Evolutionary conservation across 2,888 invertebrate genomes (phyloP).

Genomic region (Drosophila kanekoi): DNA sequence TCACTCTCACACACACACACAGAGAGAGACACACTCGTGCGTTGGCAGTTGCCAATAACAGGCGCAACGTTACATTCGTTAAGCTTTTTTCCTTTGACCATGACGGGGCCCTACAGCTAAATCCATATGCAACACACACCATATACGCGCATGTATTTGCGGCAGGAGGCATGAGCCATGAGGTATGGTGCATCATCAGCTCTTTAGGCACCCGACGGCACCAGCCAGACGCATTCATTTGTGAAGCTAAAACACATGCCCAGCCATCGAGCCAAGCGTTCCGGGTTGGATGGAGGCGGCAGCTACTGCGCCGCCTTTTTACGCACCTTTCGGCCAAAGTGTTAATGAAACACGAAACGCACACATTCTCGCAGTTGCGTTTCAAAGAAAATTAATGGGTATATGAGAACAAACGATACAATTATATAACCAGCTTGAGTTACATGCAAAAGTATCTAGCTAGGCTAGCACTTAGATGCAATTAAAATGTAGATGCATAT

Average conservation of each 20-base stretch:
- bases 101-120: slow-evolving; percentile 52
- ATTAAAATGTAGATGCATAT: background rate
- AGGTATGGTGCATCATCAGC: slow-evolving; percentile 38
- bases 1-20: slow-evolving; percentile 12
- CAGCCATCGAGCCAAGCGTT: slow-evolving; percentile 2
- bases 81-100: slow-evolving; percentile 78
- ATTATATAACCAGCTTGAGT: slow-evolving; percentile 8
- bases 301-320: slow-evolving; percentile 39
- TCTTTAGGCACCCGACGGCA: slow-evolving; percentile 43
- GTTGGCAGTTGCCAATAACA: slow-evolving; percentile 76
- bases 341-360: slow-evolving; percentile 77
- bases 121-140: slow-evolving; percentile 8
- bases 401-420: slow-evolving; percentile 16
- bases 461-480: background rate
- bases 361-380: slow-evolving; percentile 24
- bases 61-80: slow-evolving; percentile 66
- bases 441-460: background rate
- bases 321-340: slow-evolving; percentile 70
- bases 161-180: slow-evolving; percentile 17
- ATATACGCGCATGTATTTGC: slow-evolving; percentile 7
- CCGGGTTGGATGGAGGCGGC: background rate
- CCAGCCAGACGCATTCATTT: slow-evolving; percentile 78
- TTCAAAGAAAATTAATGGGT: slow-evolving; percentile 33
- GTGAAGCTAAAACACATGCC: slow-evolving; percentile 66
- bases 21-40: slow-evolving; percentile 5